These are phyloP conservation scores for Rhodophaea formosa DNA, from an alignment of 2,888 invertebrate species.

Conservation along the genomic window DNA sequence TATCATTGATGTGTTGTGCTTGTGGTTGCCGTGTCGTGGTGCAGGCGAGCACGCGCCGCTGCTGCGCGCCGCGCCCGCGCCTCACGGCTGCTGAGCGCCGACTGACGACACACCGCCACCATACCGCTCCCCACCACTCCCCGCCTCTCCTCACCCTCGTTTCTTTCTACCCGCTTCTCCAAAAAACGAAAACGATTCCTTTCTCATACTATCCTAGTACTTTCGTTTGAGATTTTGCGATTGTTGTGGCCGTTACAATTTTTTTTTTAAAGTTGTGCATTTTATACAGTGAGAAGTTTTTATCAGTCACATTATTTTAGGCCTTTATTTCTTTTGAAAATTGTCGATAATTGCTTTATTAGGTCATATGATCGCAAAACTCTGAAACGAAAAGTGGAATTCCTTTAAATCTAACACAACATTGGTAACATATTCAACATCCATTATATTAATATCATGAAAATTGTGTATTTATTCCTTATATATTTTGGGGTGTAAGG, in stretches of 20 bases:
- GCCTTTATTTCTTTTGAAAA: too few relatives aligned
- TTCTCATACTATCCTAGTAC: not conserved
- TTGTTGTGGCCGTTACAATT: not conserved
- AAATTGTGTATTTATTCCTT: not conserved
- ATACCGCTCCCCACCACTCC: conserved; percentile 20
- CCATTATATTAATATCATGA: not conserved
- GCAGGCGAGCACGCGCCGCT: conserved; percentile 73
- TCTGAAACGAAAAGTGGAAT: too few relatives aligned
- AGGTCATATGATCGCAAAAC: too few relatives aligned
- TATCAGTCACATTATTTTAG: too few relatives aligned
- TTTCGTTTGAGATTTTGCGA: not conserved
- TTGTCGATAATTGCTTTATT: too few relatives aligned
- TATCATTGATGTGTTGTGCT: conserved; percentile 14
- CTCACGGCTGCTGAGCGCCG: conserved; percentile 53
- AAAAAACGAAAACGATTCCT: not conserved
- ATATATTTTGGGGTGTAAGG: conserved; percentile 1
- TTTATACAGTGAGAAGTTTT: too few relatives aligned
- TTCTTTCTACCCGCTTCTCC: conserved; percentile 22
- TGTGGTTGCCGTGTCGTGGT: conserved; percentile 29
- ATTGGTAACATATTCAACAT: not conserved
- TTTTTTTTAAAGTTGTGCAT: not conserved
- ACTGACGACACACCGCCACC: conserved; percentile 13
- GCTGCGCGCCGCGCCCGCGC: conserved; percentile 58
- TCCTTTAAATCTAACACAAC: not conserved
- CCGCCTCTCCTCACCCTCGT: conserved; percentile 23